Evolutionary conservation across 2,888 invertebrate genomes (phyloP), one percentile per base, ranked within the genome.

Genomic region (Aspidiotus rigidus): DNA sequence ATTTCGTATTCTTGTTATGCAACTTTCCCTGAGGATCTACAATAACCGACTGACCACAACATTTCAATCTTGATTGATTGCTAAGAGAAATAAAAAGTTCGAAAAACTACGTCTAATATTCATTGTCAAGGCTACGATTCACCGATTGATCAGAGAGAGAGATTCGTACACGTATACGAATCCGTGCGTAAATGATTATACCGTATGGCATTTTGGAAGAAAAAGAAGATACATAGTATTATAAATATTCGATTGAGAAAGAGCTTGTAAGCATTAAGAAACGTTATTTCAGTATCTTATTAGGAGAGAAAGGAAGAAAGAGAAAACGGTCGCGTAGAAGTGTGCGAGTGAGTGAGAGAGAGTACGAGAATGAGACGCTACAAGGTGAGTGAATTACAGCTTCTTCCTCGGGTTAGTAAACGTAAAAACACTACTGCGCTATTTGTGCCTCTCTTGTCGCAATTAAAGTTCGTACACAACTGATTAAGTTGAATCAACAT

Each of bases 21-120:
- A 59, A 59, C 59, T 59, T 59, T 59, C 59, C 59, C 59, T 28
- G 10, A 28, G 59, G 59, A 59, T 59, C 39, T 17, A 16, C 10
- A 59, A 59, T 59, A 49, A 49, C 49, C n/a, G 49, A 49, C 49
- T n/a, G n/a, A n/a, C n/a, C 49, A 28, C 28, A 28, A 28, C 28
- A 28, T 28, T 28, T 28, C 28, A 28, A 3, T 28, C 28, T 28
- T 28, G 28, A 28, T 28, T 5, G 49, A n/a, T 11, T n/a, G 49
- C n/a, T n/a, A n/a, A 49, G 49, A 49, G 49, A n/a, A 49, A n/a
- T 13, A 28, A 28, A 28, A 28, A 28, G 28, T 28, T 28, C 28
- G 49, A 49, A 49, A 49, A 49, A 49, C n/a, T 13, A n/a, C 49
- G 49, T 11, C 49, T n/a, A 49, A 28, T 49, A 13, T 49, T 49